phyloP scores from a whole-genome alignment of 2,113 vertebrate species.

The Eurystomus gularis region DNA sequence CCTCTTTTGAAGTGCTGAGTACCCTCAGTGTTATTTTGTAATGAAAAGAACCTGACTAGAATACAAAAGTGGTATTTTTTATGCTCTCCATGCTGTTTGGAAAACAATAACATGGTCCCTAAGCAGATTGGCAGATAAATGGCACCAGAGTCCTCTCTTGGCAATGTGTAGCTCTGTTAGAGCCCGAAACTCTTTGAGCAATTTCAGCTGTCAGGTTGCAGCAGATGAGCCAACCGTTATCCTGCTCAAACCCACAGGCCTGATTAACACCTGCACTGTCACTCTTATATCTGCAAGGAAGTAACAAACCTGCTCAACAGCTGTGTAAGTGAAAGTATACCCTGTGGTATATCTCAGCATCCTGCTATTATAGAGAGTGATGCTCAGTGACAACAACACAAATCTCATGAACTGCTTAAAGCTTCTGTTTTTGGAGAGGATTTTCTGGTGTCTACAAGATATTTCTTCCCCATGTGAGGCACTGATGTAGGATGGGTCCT shows the following conservation, averaged over 20 bases:
- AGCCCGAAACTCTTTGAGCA: not conserved
- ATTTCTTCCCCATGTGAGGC: not conserved
- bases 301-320: conserved; percentile 28
- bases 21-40: not conserved
- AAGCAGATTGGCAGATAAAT: conserved; percentile 45
- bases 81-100: not conserved
- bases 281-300: not conserved
- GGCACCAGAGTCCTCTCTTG: conserved; percentile 12
- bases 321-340: not conserved
- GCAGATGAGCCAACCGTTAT: conserved; percentile 6
- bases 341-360: not conserved
- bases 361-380: not conserved
- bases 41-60: not conserved
- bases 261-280: conserved; percentile 57
- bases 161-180: not conserved
- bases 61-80: not conserved
- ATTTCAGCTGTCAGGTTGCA: conserved; percentile 52
- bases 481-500: not conserved
- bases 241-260: not conserved
- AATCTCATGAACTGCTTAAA: not conserved
- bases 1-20: not conserved
- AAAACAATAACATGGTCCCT: not conserved
- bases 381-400: not conserved
- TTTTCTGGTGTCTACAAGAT: not conserved
- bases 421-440: not conserved